These are phyloP conservation scores for Thymelicus sylvestris DNA, from an alignment of 2,888 invertebrate species.

Conservation along the genomic window DNA sequence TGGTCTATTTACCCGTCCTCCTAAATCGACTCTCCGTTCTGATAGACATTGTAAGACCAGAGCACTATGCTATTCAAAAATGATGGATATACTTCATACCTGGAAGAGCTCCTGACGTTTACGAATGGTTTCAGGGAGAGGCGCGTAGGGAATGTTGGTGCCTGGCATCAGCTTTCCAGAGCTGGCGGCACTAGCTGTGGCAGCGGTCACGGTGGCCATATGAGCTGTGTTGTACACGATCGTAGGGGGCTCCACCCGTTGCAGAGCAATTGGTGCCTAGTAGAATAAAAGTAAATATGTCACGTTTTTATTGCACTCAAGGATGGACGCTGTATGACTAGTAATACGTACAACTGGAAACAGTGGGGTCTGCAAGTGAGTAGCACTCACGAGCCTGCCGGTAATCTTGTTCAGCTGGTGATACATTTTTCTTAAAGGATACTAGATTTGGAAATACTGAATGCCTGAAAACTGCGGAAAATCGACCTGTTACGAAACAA, in stretches of 20 bases:
- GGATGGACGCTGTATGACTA: conserved; percentile 14
- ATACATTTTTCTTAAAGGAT: conserved; percentile 65
- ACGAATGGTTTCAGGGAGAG: conserved; percentile 65
- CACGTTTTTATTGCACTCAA: conserved; percentile 17
- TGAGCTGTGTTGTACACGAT: conserved; percentile 72
- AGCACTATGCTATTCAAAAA: not conserved
- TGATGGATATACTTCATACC: conserved; percentile 59
- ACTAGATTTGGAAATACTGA: conserved; percentile 32
- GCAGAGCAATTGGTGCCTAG: conserved; percentile 75
- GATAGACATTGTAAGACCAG: too few species aligned
- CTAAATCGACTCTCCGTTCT: too few species aligned
- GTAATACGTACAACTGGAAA: conserved; percentile 73
- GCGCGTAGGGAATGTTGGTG: conserved; percentile 71
- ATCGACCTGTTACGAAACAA: conserved; percentile 78
- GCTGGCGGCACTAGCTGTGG: conserved; percentile 64
- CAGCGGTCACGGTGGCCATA: conserved; percentile 71
- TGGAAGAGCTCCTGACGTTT: conserved; percentile 71
- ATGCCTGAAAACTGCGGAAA: conserved; percentile 54
- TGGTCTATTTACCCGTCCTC: too few species aligned
- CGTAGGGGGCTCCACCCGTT: conserved; percentile 72
- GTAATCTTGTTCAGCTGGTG: conserved; percentile 75
- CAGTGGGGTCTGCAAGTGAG: conserved; percentile 73
- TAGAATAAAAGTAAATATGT: conserved; percentile 34
- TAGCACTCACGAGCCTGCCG: conserved; percentile 72
- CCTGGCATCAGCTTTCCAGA: conserved; percentile 68